A percentile compares a stretch with the other conserved stretches of the same genome.
Evolutionary conservation across 2,113 vertebrate species (phyloP).

Genomic region (Ailuropoda melanoleuca): DNA sequence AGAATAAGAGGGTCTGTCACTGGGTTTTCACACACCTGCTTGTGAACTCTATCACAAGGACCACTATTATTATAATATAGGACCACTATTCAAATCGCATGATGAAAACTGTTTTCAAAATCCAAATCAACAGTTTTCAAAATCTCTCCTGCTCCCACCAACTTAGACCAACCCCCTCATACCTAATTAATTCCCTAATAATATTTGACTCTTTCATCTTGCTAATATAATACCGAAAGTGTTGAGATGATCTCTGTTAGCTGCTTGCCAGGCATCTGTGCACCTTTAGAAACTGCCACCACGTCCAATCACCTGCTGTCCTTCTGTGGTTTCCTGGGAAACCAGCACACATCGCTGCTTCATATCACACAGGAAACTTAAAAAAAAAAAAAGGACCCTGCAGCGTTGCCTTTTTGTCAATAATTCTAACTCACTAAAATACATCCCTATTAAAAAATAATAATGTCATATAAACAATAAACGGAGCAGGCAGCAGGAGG

Average conservation of each 20-base stretch:
- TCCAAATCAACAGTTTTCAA: conserved; percentile 57
- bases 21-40: neutral
- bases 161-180: neutral
- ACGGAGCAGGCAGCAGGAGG: conserved; percentile 44
- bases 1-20: neutral
- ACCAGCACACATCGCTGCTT: conserved; percentile 63
- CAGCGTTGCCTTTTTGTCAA: conserved; percentile 77
- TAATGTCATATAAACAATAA: conserved; percentile 62
- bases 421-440: conserved; percentile 79
- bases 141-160: conserved; percentile 40
- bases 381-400: conserved; percentile 71
- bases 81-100: neutral
- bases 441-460: conserved; percentile 67
- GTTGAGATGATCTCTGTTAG: conserved; percentile 45
- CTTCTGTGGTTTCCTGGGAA: conserved; percentile 83
- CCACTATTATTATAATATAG: neutral
- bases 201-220: conserved; percentile 37
- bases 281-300: conserved; percentile 58
- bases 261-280: conserved; percentile 46
- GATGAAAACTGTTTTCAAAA: neutral
- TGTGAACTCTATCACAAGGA: neutral
- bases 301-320: conserved; percentile 68
- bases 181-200: conserved; percentile 51
- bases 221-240: conserved; percentile 31
- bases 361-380: conserved; percentile 55